phyloP scores from a whole-genome alignment of 2,113 vertebrate species.

The Spermophilus dauricus region DNA sequence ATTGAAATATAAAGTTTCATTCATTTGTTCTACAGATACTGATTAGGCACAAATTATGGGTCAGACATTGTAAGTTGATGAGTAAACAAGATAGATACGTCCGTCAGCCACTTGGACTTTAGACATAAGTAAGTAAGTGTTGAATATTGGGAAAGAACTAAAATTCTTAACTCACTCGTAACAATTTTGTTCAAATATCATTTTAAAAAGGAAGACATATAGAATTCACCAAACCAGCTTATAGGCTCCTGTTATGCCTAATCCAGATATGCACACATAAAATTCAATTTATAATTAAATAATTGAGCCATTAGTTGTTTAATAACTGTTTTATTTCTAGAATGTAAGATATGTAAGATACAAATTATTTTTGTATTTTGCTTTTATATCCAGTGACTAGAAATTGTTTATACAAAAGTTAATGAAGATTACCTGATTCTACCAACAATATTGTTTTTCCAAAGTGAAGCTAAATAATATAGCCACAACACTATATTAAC shows the following conservation, averaged over 20 bases:
- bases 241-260: background rate
- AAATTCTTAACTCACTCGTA: background rate
- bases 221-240: background rate
- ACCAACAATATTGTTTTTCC: background rate
- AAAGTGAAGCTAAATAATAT: background rate
- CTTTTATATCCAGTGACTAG: background rate
- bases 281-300: background rate
- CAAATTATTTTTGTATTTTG: background rate
- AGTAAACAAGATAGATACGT: background rate
- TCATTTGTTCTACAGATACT: background rate
- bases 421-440: background rate
- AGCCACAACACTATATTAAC: background rate
- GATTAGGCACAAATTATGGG: background rate
- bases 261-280: background rate
- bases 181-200: background rate
- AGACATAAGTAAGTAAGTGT: background rate
- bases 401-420: background rate
- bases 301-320: background rate
- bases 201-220: background rate
- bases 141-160: background rate
- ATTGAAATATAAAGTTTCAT: background rate
- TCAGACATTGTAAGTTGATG: background rate
- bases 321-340: background rate
- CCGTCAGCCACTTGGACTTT: background rate
- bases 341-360: background rate